Conservation (phyloP, 2,888 invertebrate species). For the Leucophora obtusa region DNA sequence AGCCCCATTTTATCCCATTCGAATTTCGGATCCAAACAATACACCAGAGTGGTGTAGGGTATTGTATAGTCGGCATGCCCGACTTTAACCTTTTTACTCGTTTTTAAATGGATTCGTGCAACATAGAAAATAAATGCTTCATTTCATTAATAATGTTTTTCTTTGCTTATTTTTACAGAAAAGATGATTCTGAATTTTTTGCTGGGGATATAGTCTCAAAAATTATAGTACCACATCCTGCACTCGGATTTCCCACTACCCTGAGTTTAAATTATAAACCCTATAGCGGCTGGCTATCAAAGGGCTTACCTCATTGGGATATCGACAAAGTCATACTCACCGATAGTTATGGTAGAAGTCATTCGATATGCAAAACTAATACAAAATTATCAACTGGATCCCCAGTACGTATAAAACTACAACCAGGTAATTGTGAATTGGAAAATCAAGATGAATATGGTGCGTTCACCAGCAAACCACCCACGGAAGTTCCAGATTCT, state of each 20-base stretch:
- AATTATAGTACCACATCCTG: conserved; percentile 93
- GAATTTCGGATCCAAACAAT: too few relatives aligned
- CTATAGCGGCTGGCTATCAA: conserved; percentile 94
- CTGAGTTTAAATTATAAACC: conserved; percentile 90
- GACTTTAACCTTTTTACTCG: too few relatives aligned
- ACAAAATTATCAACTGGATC: conserved; percentile 86
- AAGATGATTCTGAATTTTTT: conserved; percentile 87
- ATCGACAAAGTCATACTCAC: conserved; percentile 90
- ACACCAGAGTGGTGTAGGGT: too few relatives aligned
- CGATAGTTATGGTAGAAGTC: conserved; percentile 91
- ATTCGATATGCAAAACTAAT: conserved; percentile 89
- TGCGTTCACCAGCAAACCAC: conserved; percentile 68
- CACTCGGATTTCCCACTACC: conserved; percentile 85
- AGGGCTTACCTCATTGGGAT: conserved; percentile 88
- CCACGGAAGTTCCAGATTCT: conserved; percentile 69
- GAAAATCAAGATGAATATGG: conserved; percentile 79
- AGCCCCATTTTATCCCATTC: too few relatives aligned
- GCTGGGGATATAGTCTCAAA: conserved; percentile 87
- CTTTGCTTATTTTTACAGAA: conserved; percentile 80
- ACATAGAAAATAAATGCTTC: too few relatives aligned
- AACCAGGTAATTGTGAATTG: conserved; percentile 88
- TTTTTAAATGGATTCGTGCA: too few relatives aligned
- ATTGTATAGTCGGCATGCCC: too few relatives aligned
- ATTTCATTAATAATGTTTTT: neutral
- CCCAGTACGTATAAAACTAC: conserved; percentile 85